These are phyloP conservation scores for Drosophila sucinea DNA, from an alignment of 1,140 invertebrate genomes.

Conservation along the genomic window DNA sequence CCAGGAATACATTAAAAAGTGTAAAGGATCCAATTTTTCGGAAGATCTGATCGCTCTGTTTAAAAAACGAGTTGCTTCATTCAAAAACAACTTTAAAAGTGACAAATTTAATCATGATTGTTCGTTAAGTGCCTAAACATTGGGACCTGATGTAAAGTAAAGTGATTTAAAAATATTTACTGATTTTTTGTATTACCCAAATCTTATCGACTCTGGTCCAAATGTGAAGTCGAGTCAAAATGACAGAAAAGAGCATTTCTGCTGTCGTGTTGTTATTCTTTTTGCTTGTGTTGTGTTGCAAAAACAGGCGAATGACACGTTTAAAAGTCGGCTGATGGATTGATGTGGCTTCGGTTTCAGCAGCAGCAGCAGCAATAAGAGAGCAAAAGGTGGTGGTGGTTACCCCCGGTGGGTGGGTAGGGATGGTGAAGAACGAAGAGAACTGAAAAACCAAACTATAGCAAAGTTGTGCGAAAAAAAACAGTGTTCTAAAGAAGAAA, in stretches of 20 bases:
- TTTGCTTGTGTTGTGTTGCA: slow-evolving; percentile 1
- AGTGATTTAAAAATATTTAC: too few species aligned
- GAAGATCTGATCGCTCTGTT: too few species aligned
- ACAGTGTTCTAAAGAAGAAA: slow-evolving; percentile 1
- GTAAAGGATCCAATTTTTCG: too few species aligned
- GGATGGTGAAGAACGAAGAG: neutral
- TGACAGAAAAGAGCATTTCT: neutral
- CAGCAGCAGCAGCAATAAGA: neutral
- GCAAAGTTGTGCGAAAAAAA: slow-evolving; percentile 11
- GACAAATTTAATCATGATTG: too few species aligned
- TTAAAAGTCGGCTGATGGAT: slow-evolving; percentile 45
- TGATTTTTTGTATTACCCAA: too few species aligned
- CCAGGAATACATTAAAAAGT: too few species aligned
- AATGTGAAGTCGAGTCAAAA: neutral
- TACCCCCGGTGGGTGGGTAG: too few species aligned
- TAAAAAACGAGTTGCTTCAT: too few species aligned
- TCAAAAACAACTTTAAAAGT: too few species aligned
- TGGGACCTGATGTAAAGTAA: too few species aligned
- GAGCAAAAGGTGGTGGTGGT: neutral
- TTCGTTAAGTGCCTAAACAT: too few species aligned
- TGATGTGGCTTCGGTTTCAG: slow-evolving; percentile 51
- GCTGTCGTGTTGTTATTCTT: neutral
- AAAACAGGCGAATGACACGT: slow-evolving; percentile 37
- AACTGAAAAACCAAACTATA: neutral
- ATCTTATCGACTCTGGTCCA: too few species aligned